Evolutionary conservation across 2,113 vertebrate genomes (phyloP).

Genomic region (Neodon shergylaensis): DNA sequence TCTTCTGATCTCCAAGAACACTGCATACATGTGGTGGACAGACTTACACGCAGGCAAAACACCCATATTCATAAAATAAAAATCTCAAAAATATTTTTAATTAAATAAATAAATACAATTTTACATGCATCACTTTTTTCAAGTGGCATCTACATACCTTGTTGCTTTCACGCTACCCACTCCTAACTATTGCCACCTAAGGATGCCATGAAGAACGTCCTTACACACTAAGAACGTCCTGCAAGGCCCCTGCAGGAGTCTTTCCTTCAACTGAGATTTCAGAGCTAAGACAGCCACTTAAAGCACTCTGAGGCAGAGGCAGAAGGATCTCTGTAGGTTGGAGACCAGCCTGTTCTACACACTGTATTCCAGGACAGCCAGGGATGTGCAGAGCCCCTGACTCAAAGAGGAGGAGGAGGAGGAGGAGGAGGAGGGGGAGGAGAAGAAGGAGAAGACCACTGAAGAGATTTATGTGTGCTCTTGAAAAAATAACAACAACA

Average conservation of each 20-base stretch:
- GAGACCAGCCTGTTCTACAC: not conserved
- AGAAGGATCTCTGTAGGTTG: not conserved
- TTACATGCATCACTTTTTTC: not conserved
- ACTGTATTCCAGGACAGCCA: not conserved
- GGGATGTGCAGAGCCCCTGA: not conserved
- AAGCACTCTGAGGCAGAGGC: not conserved
- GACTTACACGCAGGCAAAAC: not conserved
- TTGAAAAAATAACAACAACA: slow-evolving; percentile 2
- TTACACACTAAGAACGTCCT: not conserved
- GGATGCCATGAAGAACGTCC: not conserved
- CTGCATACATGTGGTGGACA: not conserved
- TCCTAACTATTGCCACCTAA: not conserved
- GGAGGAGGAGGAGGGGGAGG: too few species aligned
- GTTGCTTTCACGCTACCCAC: not conserved
- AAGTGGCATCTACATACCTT: not conserved
- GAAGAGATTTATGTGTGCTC: not conserved
- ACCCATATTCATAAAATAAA: not conserved
- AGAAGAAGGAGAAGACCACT: too few species aligned
- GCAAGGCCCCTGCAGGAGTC: not conserved
- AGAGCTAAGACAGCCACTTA: not conserved
- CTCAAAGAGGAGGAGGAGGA: not conserved
- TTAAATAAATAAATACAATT: not conserved
- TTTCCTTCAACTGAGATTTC: not conserved
- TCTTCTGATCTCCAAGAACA: not conserved
- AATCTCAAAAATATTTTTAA: not conserved